These are phyloP conservation scores for Pluvianellus socialis DNA, from an alignment of 2,113 vertebrate species.

Conservation along the genomic window DNA sequence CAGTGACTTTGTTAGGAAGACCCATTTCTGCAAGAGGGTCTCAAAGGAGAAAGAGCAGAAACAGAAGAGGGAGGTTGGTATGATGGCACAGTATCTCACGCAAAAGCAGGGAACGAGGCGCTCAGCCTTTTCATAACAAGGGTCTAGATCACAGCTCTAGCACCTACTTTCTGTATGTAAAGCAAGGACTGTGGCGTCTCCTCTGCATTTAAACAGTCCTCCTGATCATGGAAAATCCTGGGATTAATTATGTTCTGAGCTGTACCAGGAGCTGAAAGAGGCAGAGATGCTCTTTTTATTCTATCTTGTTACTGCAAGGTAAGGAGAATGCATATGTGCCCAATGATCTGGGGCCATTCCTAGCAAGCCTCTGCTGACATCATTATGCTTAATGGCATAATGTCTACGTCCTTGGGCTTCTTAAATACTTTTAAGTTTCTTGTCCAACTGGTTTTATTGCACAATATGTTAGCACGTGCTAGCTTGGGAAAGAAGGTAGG, in stretches of 20 bases:
- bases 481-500: not conserved
- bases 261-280: not conserved
- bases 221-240: not conserved
- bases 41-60: not conserved
- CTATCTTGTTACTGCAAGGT: not conserved
- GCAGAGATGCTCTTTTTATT: not conserved
- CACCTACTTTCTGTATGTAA: not conserved
- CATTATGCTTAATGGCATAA: not conserved
- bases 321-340: not conserved
- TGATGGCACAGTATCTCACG: not conserved
- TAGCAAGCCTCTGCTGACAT: not conserved
- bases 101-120: not conserved
- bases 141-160: not conserved
- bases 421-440: not conserved
- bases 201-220: not conserved
- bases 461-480: not conserved
- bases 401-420: not conserved
- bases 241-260: not conserved
- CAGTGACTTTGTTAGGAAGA: not conserved
- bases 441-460: slow-evolving; percentile 30
- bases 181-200: not conserved
- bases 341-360: not conserved
- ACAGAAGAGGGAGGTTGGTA: not conserved
- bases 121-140: not conserved
- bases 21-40: not conserved